Percentiles rank a stretch among this genome's conserved stretches.
phyloP scores from a whole-genome alignment of 2,888 invertebrate species.

The Ornithoptera priamus region DNA sequence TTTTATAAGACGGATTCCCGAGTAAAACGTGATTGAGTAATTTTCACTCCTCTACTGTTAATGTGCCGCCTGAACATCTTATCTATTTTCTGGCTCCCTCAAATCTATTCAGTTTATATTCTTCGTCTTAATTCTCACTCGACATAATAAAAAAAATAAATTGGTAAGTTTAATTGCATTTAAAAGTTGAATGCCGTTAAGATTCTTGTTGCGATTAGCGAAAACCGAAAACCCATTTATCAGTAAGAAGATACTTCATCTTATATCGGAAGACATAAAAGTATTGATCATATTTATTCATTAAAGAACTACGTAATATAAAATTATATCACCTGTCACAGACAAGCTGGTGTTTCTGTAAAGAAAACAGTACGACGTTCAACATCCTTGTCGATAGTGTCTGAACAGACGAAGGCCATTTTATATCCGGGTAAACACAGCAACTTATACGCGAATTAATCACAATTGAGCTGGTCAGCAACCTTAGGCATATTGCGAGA shows the following conservation, averaged over 20 bases:
- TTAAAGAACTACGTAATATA: not conserved
- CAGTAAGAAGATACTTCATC: not conserved
- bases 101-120: too few species aligned
- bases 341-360: constrained; percentile 52
- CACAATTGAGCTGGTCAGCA: constrained; percentile 50
- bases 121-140: too few species aligned
- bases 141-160: too few species aligned
- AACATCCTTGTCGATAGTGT: constrained; percentile 49
- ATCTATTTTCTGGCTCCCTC: too few species aligned
- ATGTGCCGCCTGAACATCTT: too few species aligned
- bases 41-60: too few species aligned
- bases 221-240: not conserved
- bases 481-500: constrained; percentile 47
- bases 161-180: too few species aligned
- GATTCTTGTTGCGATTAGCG: too few species aligned
- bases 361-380: constrained; percentile 45
- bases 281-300: not conserved
- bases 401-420: constrained; percentile 53
- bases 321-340: constrained; percentile 52
- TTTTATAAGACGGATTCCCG: too few species aligned
- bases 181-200: too few species aligned
- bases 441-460: constrained; percentile 40
- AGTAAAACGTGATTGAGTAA: too few species aligned
- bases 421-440: constrained; percentile 55
- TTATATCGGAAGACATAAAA: not conserved